Evolutionary conservation across 2,113 vertebrate species (phyloP).

Genomic region (Triplophysa rosa): DNA sequence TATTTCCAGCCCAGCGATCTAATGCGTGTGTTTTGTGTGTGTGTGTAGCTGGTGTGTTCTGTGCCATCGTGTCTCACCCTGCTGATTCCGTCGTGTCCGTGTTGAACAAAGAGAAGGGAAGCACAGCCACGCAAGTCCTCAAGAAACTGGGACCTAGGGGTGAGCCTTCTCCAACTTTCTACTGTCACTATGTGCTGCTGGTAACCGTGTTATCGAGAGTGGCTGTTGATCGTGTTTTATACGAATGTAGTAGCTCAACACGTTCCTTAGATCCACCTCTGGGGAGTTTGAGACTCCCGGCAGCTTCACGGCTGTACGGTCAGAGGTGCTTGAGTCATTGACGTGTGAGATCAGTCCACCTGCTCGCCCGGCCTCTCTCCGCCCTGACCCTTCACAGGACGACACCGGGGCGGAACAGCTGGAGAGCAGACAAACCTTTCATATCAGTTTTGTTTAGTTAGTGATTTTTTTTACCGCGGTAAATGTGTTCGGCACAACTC

Average conservation of each 20-base stretch:
- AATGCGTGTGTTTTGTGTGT: constrained; percentile 2
- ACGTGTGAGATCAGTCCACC: constrained; percentile 85
- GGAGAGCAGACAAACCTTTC: constrained; percentile 73
- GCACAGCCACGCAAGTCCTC: constrained; percentile 81
- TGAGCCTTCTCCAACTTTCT: constrained; percentile 45
- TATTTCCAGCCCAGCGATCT: background rate
- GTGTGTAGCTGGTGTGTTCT: constrained; percentile 82
- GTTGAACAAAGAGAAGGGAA: constrained; percentile 88
- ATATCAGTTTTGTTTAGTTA: background rate
- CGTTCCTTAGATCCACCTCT: constrained; percentile 91
- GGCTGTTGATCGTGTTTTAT: too few species aligned
- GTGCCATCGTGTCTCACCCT: constrained; percentile 84
- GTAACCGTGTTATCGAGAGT: too few species aligned
- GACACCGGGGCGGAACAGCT: constrained; percentile 72
- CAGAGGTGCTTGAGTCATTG: constrained; percentile 91
- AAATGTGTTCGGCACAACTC: too few species aligned
- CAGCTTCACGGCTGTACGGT: constrained; percentile 86
- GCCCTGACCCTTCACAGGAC: constrained; percentile 50
- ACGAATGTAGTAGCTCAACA: constrained; percentile 54
- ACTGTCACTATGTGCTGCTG: background rate
- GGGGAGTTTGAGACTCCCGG: constrained; percentile 71
- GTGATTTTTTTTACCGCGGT: background rate
- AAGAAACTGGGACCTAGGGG: constrained; percentile 82
- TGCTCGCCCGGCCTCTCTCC: constrained; percentile 72
- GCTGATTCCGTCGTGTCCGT: constrained; percentile 86